phyloP scores from a whole-genome alignment of 37 sponge, comb jelly and placozoan species.

The Spongia lamella region DNA sequence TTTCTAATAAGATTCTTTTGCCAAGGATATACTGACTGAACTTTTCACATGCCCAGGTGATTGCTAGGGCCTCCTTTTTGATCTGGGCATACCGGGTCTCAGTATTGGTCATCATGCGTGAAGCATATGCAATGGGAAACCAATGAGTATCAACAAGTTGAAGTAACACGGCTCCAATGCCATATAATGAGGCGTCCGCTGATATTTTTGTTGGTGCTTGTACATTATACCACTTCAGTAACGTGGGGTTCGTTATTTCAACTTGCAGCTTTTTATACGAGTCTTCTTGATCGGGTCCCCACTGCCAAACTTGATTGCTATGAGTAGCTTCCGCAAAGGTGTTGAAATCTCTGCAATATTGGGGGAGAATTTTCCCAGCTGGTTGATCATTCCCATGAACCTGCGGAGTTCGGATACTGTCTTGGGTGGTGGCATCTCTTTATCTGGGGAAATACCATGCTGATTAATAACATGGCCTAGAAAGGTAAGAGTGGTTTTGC shows the following conservation, averaged over 20 bases:
- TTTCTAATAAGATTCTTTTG: not conserved
- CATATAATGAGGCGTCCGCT: not conserved
- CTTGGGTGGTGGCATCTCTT: not conserved
- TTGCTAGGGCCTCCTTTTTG: too few relatives aligned
- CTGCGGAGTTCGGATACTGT: not conserved
- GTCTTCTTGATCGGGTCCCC: not conserved
- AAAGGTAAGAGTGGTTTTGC: not conserved
- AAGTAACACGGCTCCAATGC: not conserved
- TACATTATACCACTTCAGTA: not conserved
- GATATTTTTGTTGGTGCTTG: not conserved
- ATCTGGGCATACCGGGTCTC: too few relatives aligned
- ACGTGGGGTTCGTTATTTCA: not conserved
- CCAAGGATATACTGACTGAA: constrained; percentile 3
- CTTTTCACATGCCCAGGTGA: too few relatives aligned
- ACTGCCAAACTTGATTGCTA: not conserved
- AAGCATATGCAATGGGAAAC: not conserved
- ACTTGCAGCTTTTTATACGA: not conserved
- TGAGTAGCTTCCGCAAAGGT: not conserved
- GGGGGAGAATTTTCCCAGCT: too few relatives aligned
- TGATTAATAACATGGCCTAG: constrained; percentile 19
- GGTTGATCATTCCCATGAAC: not conserved
- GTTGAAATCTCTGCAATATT: constrained; percentile 8
- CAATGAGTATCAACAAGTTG: not conserved
- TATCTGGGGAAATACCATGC: not conserved
- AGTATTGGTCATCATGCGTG: too few relatives aligned